phyloP scores from a whole-genome alignment of 2,888 invertebrate genomes.

The Celastrina argiolus region DNA sequence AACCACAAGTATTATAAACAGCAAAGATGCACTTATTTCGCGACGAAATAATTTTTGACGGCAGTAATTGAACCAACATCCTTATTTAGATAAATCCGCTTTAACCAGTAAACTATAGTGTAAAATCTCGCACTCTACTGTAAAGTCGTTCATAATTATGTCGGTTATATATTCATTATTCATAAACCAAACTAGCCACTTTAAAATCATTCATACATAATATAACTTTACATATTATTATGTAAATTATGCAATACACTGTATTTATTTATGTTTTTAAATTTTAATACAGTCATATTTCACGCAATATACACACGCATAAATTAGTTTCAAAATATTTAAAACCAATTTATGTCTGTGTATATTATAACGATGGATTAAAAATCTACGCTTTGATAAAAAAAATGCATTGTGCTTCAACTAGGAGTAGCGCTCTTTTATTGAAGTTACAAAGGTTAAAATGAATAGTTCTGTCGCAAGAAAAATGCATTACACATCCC shows the following conservation, averaged over 20 bases:
- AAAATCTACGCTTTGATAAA: no score
- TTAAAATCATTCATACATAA: not conserved
- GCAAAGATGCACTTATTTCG: no score
- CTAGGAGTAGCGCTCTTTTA: no score
- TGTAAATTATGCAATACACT: not conserved
- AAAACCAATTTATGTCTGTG: no score
- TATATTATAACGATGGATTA: no score
- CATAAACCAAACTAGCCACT: not conserved
- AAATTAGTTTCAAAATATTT: not conserved
- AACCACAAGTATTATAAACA: no score
- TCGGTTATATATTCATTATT: not conserved
- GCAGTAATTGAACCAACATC: not conserved
- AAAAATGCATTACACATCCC: no score
- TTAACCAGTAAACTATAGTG: not conserved
- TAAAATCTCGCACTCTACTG: constrained; percentile 3
- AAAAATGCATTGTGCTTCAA: no score
- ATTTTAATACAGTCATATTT: not conserved
- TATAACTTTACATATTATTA: not conserved
- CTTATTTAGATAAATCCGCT: not conserved
- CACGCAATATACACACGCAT: not conserved
- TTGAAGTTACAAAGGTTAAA: no score
- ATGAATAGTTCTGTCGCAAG: no score
- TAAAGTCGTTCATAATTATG: not conserved
- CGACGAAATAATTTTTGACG: not conserved
- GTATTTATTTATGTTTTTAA: not conserved